phyloP scores from a whole-genome alignment of 2,888 invertebrate species.

The Poecilobothrus nobilitatus region DNA sequence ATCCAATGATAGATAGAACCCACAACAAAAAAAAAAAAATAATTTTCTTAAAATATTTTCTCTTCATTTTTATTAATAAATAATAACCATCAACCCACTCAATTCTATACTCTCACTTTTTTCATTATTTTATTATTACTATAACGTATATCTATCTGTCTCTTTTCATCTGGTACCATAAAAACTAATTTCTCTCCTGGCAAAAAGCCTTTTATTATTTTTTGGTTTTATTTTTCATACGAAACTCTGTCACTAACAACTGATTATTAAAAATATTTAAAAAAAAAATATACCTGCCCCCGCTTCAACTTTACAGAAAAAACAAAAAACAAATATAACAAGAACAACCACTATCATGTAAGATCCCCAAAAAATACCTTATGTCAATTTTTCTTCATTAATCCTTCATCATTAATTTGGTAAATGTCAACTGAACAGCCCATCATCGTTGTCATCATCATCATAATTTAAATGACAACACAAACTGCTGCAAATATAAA shows the following conservation, averaged over 20 bases:
- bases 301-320: no score
- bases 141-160: neutral
- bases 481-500: neutral
- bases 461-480: neutral
- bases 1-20: no score
- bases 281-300: no score
- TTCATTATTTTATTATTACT: neutral
- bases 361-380: neutral
- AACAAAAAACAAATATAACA: no score
- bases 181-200: neutral
- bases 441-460: neutral
- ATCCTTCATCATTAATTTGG: constrained; percentile 6
- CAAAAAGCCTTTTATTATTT: neutral
- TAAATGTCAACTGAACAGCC: neutral
- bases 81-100: neutral
- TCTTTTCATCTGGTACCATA: neutral
- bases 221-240: neutral
- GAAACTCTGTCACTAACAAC: neutral
- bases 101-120: neutral
- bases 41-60: neutral
- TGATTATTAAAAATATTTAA: neutral
- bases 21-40: neutral
- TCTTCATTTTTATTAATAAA: no score
- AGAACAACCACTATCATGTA: no score
- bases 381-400: neutral